Conservation (phyloP, 2,888 invertebrate genomes). For the Microctonus hyperodae region DNA sequence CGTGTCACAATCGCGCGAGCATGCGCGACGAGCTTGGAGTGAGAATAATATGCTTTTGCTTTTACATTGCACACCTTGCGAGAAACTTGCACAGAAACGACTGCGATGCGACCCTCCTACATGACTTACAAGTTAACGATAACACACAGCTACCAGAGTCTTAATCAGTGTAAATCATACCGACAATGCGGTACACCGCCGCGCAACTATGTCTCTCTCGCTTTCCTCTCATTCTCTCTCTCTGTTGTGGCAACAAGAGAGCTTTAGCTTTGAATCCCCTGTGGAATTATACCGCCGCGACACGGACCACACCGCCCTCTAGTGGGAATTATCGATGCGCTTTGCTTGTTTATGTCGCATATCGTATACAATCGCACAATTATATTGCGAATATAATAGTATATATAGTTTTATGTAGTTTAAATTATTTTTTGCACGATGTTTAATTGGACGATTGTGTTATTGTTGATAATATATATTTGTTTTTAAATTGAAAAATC, state of each 20-base stretch:
- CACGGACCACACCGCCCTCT: conserved; percentile 25
- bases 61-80: conserved; percentile 45
- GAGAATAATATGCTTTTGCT: conserved; percentile 31
- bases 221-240: conserved; percentile 21
- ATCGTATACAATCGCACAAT: conserved; percentile 36
- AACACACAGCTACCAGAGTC: conserved; percentile 58
- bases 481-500: too few relatives aligned
- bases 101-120: conserved; percentile 44
- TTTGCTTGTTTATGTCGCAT: conserved; percentile 31
- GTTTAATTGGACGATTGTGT: not conserved
- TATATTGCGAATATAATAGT: conserved; percentile 20
- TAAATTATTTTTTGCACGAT: conserved; percentile 8
- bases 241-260: conserved; percentile 20
- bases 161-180: conserved; percentile 63
- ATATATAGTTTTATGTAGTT: not conserved
- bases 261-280: conserved; percentile 44
- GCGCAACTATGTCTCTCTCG: conserved; percentile 31
- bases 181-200: conserved; percentile 48
- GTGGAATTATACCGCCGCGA: conserved; percentile 40
- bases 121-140: conserved; percentile 59
- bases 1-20: conserved; percentile 41
- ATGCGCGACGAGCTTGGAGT: conserved; percentile 26
- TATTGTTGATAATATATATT: too few relatives aligned
- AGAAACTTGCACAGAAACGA: conserved; percentile 37
- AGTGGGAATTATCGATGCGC: conserved; percentile 33